Conservation (phyloP, 2,113 vertebrate species). For the Nerophis ophidion region DNA sequence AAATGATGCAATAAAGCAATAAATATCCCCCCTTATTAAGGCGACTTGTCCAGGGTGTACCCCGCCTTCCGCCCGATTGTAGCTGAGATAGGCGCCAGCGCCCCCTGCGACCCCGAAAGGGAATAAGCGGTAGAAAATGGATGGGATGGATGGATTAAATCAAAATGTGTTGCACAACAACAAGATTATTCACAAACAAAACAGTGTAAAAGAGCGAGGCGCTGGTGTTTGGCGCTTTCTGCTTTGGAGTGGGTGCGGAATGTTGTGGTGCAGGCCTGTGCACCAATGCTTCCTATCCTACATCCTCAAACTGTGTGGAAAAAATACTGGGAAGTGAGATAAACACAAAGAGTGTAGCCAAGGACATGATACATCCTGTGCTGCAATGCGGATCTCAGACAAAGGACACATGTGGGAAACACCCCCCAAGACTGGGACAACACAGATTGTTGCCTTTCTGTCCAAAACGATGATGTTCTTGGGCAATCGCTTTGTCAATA, state of each 20-base stretch:
- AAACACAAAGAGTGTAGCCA: background rate
- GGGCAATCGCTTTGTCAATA: too few relatives aligned
- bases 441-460: background rate
- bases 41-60: too few relatives aligned
- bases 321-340: conserved; percentile 42
- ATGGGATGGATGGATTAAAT: too few relatives aligned
- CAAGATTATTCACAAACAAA: background rate
- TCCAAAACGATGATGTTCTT: too few relatives aligned
- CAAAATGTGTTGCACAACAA: background rate
- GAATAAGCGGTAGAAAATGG: too few relatives aligned
- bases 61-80: too few relatives aligned
- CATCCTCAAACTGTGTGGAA: conserved; percentile 29
- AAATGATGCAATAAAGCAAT: background rate
- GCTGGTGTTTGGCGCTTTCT: background rate
- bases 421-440: background rate
- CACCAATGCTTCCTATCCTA: conserved; percentile 18
- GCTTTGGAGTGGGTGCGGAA: conserved; percentile 12
- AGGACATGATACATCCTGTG: conserved; percentile 31
- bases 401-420: background rate
- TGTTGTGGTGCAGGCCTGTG: background rate
- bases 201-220: background rate
- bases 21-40: background rate
- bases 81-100: too few relatives aligned
- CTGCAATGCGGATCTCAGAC: accelerated
- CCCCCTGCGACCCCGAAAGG: too few relatives aligned